Base-by-base conservation (phyloP, 1,140 invertebrate genomes). In the Propsilocerus akamusi region DNA sequence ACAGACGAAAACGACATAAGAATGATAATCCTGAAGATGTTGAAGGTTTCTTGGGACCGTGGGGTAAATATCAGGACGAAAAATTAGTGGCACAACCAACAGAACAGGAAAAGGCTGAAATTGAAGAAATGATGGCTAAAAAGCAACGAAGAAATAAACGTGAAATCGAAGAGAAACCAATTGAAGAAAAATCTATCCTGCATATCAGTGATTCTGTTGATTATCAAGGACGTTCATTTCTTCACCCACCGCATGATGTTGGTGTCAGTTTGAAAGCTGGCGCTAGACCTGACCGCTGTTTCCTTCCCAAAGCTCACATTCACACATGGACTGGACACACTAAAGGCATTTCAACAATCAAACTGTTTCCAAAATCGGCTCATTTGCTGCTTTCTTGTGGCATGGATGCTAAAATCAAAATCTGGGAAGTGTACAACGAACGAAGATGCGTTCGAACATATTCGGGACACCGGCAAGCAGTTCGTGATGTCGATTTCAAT, bases 391-490 rank as follows among this genome's bases (percentile, higher is more conserved):
- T 99, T 1, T 97, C 96, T 5, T 86, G 82, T 52, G 87, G 92
- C 59, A 97, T 99, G 94, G 97, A 99, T 67, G 85, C 80, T 56
- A 81, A 94, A 58, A 87, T 99, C 25, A 97, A 97, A 74, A 70
- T 99, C 24, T 99, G 95, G 95, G 93, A 99, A 71, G 94, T 99
- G 0, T 99, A 97, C 63, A 93, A 93, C 52, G 86, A 96, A 47
- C 72, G 93, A 53, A 76, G 92, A 49, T 95, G 91, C 61, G 73
- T 99, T n/a, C 72, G 91, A 49, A 98, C 96, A 0, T 99, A 98
- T 66, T 81, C 83, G 57, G 97, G 97, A 0, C 97, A 99, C 71
- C 76, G 89, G 53, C 92, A 99, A 68, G 95, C 95, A 28, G 94
- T 99, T 0, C 70, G 94, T 51, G 97, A 99, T 67, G 79, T 97